phyloP scores from a whole-genome alignment of 2,797 vertebrate genomes.

The Margarornis squamiger region DNA sequence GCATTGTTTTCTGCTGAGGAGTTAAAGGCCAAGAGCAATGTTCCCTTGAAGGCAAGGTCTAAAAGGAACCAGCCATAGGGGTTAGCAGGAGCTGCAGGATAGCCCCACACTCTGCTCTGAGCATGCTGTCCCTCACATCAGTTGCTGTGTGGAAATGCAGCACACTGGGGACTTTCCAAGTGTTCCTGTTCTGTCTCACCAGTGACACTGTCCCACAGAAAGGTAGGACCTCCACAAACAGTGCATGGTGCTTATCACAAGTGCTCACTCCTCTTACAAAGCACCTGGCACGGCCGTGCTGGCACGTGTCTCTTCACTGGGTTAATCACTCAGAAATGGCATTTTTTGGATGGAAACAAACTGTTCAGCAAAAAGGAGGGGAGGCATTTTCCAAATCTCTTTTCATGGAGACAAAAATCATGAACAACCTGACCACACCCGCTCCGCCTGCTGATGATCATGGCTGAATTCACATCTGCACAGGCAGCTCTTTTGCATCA shows the following conservation, averaged over 20 bases:
- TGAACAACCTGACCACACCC: not conserved
- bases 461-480: not conserved
- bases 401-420: not conserved
- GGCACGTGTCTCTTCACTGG: fast-evolving
- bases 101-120: not conserved
- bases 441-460: not conserved
- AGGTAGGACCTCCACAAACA: fast-evolving
- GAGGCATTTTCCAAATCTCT: not conserved
- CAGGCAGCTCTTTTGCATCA: not conserved
- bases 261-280: not conserved
- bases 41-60: not conserved
- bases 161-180: not conserved
- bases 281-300: fast-evolving
- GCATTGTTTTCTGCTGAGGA: not conserved
- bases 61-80: not conserved
- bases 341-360: not conserved
- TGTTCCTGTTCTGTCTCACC: not conserved
- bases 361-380: not conserved
- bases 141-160: not conserved
- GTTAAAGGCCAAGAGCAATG: not conserved
- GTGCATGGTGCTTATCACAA: not conserved
- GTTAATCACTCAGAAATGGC: not conserved
- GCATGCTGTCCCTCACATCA: not conserved
- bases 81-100: not conserved
- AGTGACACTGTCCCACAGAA: not conserved